phyloP scores from a whole-genome alignment of 1,140 invertebrate species.

The Mizuhopecten yessoensis region DNA sequence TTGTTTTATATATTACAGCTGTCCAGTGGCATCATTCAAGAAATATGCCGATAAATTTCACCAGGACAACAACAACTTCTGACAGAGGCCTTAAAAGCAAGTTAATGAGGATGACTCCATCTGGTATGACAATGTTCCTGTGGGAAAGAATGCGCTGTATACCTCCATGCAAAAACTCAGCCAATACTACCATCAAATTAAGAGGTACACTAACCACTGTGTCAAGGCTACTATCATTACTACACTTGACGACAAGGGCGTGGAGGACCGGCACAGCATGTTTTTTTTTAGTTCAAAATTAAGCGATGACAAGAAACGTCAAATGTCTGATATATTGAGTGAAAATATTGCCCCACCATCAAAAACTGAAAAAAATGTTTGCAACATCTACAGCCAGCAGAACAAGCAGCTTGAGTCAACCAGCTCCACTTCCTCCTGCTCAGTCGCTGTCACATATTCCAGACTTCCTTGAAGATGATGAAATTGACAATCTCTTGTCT shows the following conservation, averaged over 20 bases:
- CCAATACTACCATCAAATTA: slow-evolving; percentile 12
- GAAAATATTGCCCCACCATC: too few relatives aligned
- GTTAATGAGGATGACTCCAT: background rate
- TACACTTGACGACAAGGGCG: slow-evolving; percentile 42
- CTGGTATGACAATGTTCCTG: slow-evolving; percentile 57
- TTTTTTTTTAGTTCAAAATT: background rate
- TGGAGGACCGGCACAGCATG: slow-evolving; percentile 46
- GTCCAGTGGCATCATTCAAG: slow-evolving; percentile 41
- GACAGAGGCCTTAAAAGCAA: slow-evolving; percentile 2
- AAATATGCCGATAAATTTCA: slow-evolving; percentile 47
- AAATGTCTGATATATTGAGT: slow-evolving; percentile 47
- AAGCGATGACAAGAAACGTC: slow-evolving; percentile 40
- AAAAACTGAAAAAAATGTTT: too few relatives aligned
- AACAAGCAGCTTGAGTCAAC: too few relatives aligned
- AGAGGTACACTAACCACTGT: slow-evolving; percentile 56
- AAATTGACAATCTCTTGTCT: too few relatives aligned
- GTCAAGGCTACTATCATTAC: slow-evolving; percentile 52
- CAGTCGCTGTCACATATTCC: too few relatives aligned
- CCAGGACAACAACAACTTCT: slow-evolving; percentile 20
- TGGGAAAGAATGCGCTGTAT: too few relatives aligned
- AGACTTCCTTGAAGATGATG: too few relatives aligned
- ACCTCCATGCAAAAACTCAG: slow-evolving; percentile 50
- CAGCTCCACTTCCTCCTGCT: too few relatives aligned
- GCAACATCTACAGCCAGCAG: too few relatives aligned
- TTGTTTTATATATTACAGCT: too few relatives aligned